Percentiles rank a stretch among this genome's conserved stretches.
These are phyloP conservation scores for Passerculus sandwichensis DNA, from an alignment of 2,797 vertebrate genomes.

Conservation along the genomic window DNA sequence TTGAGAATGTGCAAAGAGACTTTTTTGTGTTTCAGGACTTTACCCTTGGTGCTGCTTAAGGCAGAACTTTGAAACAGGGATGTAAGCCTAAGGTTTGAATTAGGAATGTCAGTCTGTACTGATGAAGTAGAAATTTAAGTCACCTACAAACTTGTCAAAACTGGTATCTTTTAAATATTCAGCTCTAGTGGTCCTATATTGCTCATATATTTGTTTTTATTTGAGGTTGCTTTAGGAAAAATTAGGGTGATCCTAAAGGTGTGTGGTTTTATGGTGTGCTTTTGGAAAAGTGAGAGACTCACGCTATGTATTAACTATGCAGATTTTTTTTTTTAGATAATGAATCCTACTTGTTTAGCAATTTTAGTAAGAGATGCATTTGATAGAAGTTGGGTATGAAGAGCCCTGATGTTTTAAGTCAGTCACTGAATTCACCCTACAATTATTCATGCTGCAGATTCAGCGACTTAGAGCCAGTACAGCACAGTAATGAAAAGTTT, in stretches of 20 bases:
- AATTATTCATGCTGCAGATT: not conserved
- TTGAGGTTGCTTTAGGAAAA: not conserved
- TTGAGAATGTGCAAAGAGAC: accelerated
- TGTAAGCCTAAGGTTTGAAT: not conserved
- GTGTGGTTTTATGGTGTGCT: not conserved
- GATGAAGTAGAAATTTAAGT: not conserved
- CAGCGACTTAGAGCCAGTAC: not conserved
- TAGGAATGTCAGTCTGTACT: not conserved
- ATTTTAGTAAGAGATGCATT: not conserved
- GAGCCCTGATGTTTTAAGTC: not conserved
- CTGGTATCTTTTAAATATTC: not conserved
- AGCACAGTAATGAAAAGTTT: accelerated
- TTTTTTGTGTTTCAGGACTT: not conserved
- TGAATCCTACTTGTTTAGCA: not conserved
- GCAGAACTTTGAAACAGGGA: not conserved
- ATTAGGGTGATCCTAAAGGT: not conserved
- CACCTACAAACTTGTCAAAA: not conserved
- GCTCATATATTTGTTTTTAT: not conserved
- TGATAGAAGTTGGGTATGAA: not conserved
- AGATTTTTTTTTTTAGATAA: not conserved
- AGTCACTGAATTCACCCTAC: not conserved
- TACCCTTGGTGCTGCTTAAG: not conserved
- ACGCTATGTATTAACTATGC: not conserved
- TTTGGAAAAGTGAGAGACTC: not conserved
- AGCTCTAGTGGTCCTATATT: not conserved